Evolutionary conservation across 2,888 invertebrate species (phyloP).

Genomic region (Rotaria sp.): DNA sequence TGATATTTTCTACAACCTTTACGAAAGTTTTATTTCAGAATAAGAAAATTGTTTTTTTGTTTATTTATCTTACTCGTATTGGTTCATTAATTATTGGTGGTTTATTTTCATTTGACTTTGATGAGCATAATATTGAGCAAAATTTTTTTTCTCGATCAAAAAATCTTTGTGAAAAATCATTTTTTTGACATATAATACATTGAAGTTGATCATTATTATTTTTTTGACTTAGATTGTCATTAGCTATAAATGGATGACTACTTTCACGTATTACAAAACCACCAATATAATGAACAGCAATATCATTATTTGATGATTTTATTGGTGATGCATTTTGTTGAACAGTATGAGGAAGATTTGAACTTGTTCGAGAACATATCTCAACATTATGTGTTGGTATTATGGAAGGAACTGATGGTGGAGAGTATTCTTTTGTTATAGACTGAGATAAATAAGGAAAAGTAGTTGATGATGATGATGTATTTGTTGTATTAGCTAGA

Average conservation of each 20-base stretch:
- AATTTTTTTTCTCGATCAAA: neutral
- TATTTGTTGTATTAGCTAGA: neutral
- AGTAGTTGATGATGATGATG: neutral
- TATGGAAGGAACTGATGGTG: neutral
- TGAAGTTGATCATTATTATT: neutral
- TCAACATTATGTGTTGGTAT: neutral
- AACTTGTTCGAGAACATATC: neutral
- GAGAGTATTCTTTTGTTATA: neutral
- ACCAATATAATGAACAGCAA: neutral
- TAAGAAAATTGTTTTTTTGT: no score
- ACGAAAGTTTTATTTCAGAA: no score
- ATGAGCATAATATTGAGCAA: neutral
- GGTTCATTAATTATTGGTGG: neutral
- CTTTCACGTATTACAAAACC: slow-evolving; percentile 26
- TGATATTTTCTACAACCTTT: neutral
- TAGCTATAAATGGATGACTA: neutral
- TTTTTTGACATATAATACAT: neutral
- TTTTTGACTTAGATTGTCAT: neutral
- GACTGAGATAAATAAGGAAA: neutral
- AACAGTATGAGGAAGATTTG: neutral
- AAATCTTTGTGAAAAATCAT: neutral
- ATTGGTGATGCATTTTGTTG: neutral
- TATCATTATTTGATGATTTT: neutral
- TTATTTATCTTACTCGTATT: neutral
- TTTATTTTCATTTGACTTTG: neutral